A percentile compares a stretch with the other conserved stretches of the same genome.
These are phyloP conservation scores for Torymus aiolomorphi DNA, from an alignment of 2,888 invertebrate genomes.

Conservation along the genomic window DNA sequence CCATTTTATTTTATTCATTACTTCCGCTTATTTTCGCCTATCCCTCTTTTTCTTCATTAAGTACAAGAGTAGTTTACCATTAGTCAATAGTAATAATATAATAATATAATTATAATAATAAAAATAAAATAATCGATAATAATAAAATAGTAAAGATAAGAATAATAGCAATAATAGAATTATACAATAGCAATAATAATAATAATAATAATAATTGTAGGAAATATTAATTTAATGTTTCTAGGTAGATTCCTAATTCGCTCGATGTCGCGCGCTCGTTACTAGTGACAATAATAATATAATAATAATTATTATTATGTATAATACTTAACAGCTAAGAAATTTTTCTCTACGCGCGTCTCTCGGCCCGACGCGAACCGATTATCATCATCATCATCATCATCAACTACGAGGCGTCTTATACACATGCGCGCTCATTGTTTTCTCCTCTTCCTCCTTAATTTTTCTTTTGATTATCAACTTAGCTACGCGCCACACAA, in stretches of 20 bases:
- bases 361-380: conserved; percentile 19
- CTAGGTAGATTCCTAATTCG: conserved; percentile 48
- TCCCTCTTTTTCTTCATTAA: conserved; percentile 62
- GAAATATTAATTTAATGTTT: conserved; percentile 50
- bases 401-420: conserved; percentile 17
- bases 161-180: conserved; percentile 66
- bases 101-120: conserved; percentile 63
- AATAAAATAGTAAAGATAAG: conserved; percentile 66
- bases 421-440: not conserved
- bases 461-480: conserved; percentile 25
- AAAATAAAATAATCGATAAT: conserved; percentile 65
- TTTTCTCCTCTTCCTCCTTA: conserved; percentile 25
- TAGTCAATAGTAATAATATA: conserved; percentile 66
- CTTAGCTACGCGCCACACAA: not conserved
- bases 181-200: conserved; percentile 66
- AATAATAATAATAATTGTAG: conserved; percentile 51
- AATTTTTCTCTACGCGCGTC: conserved; percentile 48
- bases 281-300: conserved; percentile 1
- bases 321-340: conserved; percentile 53
- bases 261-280: conserved; percentile 29
- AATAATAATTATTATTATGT: not conserved
- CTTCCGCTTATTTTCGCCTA: conserved; percentile 40
- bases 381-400: conserved; percentile 20
- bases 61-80: conserved; percentile 68
- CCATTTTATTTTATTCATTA: not conserved